Evolutionary conservation across 2,113 vertebrate genomes (phyloP).

Genomic region (Acrocephalus arundinaceus): DNA sequence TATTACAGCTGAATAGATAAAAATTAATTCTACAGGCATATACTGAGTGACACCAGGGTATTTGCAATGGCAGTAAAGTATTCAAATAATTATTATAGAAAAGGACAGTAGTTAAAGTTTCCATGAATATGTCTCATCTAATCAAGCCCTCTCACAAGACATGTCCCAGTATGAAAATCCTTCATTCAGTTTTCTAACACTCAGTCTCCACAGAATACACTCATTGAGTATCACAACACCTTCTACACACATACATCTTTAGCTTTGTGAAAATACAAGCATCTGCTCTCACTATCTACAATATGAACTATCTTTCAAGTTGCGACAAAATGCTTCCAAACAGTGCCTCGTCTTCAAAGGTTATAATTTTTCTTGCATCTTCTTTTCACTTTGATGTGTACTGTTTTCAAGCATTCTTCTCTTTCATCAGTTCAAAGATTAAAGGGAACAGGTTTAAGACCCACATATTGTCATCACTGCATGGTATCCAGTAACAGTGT

Average conservation of each 20-base stretch:
- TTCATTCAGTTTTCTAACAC: background rate
- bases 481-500: background rate
- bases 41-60: background rate
- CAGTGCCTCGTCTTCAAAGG: background rate
- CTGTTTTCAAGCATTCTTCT: background rate
- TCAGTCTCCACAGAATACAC: background rate
- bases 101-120: background rate
- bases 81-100: background rate
- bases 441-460: background rate
- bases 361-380: background rate
- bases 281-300: background rate
- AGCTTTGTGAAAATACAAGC: background rate
- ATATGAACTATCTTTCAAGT: background rate
- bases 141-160: background rate
- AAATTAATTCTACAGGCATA: background rate
- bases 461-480: background rate
- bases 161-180: background rate
- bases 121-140: background rate
- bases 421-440: background rate
- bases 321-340: background rate
- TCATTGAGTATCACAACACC: background rate
- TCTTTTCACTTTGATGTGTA: background rate
- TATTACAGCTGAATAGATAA: background rate
- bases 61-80: background rate
- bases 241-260: background rate